Percentiles rank a stretch among this genome's conserved stretches.
Conservation (phyloP, 2,888 invertebrate species). For the Melanostoma mellinum region DNA sequence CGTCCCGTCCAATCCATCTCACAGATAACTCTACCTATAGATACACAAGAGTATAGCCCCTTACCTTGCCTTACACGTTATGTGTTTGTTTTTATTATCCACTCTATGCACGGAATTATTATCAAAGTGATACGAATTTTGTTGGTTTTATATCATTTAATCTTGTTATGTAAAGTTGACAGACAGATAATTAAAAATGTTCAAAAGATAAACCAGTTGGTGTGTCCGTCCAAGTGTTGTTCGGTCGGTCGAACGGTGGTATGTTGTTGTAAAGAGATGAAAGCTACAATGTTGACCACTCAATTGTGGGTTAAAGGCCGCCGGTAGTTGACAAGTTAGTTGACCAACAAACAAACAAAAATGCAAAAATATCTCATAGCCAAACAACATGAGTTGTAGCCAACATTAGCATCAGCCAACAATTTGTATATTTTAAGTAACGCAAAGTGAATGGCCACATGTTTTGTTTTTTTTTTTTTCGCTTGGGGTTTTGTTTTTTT, state of each 20-base stretch:
- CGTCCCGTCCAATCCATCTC: conserved; percentile 42
- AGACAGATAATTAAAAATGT: conserved; percentile 33
- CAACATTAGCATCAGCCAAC: conserved; percentile 8
- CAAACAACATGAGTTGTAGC: neutral
- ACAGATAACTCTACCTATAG: neutral
- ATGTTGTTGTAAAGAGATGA: neutral
- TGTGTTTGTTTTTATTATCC: conserved; percentile 28
- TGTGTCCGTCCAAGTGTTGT: conserved; percentile 7
- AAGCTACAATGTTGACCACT: conserved; percentile 37
- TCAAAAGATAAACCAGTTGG: conserved; percentile 31
- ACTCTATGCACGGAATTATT: neutral
- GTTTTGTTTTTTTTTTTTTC: neutral
- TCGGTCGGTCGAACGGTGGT: neutral
- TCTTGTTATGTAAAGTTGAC: conserved; percentile 51
- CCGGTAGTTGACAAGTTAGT: conserved; percentile 30
- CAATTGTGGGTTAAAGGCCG: conserved; percentile 40
- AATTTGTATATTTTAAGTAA: conserved; percentile 38
- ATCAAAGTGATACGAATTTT: conserved; percentile 29
- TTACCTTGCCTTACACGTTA: conserved; percentile 1
- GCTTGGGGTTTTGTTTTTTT: neutral
- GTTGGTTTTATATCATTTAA: conserved; percentile 42
- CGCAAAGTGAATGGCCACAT: conserved; percentile 48
- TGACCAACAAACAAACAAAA: conserved; percentile 46
- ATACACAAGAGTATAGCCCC: conserved; percentile 12
- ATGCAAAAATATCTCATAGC: conserved; percentile 36